These are phyloP conservation scores for Adrianichthys oophorus DNA, from an alignment of 2,797 vertebrate genomes.

Conservation along the genomic window DNA sequence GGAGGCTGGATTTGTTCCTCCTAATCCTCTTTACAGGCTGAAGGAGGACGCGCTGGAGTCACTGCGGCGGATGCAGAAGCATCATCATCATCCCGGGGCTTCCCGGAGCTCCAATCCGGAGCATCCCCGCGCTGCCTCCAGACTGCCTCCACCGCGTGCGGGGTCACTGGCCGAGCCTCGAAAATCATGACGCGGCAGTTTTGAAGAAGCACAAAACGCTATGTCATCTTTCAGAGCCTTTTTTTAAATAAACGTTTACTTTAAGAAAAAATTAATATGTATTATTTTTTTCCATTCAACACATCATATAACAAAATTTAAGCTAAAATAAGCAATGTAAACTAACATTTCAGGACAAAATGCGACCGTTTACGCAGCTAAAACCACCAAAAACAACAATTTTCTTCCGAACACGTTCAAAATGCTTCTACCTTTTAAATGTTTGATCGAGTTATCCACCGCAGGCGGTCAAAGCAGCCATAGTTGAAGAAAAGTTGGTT, in stretches of 20 bases:
- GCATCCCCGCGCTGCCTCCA: conserved; percentile 33
- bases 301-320: too few relatives aligned
- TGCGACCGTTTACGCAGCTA: background rate
- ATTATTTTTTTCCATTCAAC: background rate
- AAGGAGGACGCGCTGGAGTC: conserved; percentile 39
- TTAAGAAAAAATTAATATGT: background rate
- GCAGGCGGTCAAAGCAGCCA: conserved; percentile 37
- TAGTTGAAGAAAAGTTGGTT: conserved; percentile 2
- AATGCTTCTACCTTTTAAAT: conserved; percentile 41
- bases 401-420: background rate
- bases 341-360: background rate
- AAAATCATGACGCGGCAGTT: background rate
- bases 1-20: conserved; percentile 30
- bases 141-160: conserved; percentile 1
- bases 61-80: conserved; percentile 26
- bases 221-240: conserved; percentile 1
- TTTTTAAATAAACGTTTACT: background rate
- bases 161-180: background rate
- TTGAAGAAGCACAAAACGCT: background rate
- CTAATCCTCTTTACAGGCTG: conserved; percentile 65
- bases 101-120: conserved; percentile 12
- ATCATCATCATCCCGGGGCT: conserved; percentile 27
- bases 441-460: conserved; percentile 27
- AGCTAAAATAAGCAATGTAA: background rate
- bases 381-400: background rate